Evolutionary conservation across 53 echinoderm and acorn worm genomes (phyloP).

Genomic region (Paracentrotus lividus): DNA sequence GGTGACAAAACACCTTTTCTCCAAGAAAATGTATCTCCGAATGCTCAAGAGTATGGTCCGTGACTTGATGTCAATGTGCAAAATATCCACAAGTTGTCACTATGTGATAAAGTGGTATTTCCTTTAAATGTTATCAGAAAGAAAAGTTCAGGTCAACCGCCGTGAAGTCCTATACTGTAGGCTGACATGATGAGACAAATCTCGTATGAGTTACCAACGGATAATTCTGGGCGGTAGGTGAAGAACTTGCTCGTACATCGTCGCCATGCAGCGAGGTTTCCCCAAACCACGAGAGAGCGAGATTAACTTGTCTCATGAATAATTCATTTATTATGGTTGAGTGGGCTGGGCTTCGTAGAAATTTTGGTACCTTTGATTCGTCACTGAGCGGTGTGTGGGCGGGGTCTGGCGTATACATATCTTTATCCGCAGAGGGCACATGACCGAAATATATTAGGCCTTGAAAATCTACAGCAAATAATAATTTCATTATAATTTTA

Average conservation of each 20-base stretch:
- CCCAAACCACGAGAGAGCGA: slow-evolving; percentile 9
- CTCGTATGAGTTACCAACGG: neutral
- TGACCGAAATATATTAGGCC: slow-evolving; percentile 30
- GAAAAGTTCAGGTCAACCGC: neutral
- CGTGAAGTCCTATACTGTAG: neutral
- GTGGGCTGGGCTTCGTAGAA: slow-evolving; percentile 51
- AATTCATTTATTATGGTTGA: slow-evolving; percentile 57
- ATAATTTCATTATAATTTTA: too few relatives aligned
- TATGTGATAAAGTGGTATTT: neutral
- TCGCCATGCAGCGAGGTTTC: slow-evolving; percentile 47
- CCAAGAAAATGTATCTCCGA: slow-evolving; percentile 17
- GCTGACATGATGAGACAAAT: neutral
- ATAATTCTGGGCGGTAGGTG: neutral
- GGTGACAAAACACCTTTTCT: slow-evolving; percentile 38
- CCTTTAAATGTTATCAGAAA: slow-evolving; percentile 2
- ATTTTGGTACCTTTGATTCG: slow-evolving; percentile 43
- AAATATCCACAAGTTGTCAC: slow-evolving; percentile 26
- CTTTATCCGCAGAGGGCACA: neutral
- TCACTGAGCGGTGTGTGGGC: neutral
- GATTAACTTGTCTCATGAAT: slow-evolving; percentile 49
- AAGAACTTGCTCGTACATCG: neutral
- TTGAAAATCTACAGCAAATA: too few relatives aligned
- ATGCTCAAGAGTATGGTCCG: neutral
- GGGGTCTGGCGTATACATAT: neutral
- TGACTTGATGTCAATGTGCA: neutral